Conservation (phyloP, 1,140 invertebrate species). For the Drosophila simulans region DNA sequence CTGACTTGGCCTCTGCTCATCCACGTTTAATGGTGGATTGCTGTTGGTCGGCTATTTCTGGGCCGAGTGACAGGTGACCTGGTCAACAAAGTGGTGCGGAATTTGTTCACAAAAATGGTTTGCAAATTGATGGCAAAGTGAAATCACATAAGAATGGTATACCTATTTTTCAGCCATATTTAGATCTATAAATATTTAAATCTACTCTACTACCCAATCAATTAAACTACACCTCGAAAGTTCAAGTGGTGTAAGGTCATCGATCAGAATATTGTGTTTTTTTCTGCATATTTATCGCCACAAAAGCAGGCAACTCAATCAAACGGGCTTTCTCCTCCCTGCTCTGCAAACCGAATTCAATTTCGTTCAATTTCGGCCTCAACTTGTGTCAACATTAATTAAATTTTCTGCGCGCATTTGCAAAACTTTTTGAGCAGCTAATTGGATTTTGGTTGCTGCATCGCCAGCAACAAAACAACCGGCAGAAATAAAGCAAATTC, state of each 20-base stretch:
- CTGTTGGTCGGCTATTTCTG: slow-evolving; percentile 23
- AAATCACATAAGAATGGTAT: not conserved
- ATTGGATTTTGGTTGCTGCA: slow-evolving; percentile 74
- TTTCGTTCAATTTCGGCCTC: slow-evolving; percentile 54
- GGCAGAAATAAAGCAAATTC: slow-evolving; percentile 68
- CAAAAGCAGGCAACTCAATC: slow-evolving; percentile 3
- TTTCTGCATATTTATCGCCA: not conserved
- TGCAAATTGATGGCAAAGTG: slow-evolving; percentile 10
- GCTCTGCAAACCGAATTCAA: slow-evolving; percentile 32
- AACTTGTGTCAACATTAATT: slow-evolving; percentile 82
- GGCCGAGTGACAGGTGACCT: slow-evolving; percentile 44
- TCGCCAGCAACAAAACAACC: slow-evolving; percentile 42
- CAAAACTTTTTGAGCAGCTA: slow-evolving; percentile 79
- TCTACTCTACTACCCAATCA: too few relatives aligned
- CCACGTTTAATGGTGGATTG: slow-evolving; percentile 40
- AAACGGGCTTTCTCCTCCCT: not conserved
- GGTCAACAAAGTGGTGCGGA: slow-evolving; percentile 6
- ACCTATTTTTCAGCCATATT: not conserved
- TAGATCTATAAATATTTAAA: too few relatives aligned
- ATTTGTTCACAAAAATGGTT: not conserved
- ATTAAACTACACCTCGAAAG: not conserved
- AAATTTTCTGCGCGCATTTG: slow-evolving; percentile 76
- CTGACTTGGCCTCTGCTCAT: slow-evolving; percentile 31
- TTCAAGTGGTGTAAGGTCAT: slow-evolving; percentile 24
- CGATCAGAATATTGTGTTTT: slow-evolving; percentile 4